These are phyloP conservation scores for Dinomys branickii DNA, from an alignment of 2,113 vertebrate genomes.

Conservation along the genomic window DNA sequence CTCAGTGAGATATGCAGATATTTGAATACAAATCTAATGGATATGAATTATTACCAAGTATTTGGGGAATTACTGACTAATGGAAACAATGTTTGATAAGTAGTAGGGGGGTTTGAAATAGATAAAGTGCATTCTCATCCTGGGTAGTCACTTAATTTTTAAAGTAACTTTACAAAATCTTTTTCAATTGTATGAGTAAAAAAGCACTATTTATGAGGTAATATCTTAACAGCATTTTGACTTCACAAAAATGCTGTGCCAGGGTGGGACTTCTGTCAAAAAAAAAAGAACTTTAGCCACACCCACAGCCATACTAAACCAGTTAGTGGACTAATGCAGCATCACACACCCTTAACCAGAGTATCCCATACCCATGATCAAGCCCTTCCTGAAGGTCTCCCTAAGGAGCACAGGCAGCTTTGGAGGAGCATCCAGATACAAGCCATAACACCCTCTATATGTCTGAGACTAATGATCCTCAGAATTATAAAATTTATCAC, in stretches of 20 bases:
- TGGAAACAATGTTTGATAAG: background rate
- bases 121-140: background rate
- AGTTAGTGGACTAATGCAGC: background rate
- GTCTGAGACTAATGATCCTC: background rate
- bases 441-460: background rate
- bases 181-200: background rate
- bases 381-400: too few species aligned
- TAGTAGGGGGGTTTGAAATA: background rate
- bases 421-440: background rate
- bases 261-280: background rate
- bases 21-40: background rate
- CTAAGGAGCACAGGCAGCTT: background rate
- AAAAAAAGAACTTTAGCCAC: background rate
- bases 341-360: background rate
- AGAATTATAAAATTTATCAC: background rate
- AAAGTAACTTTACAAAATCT: background rate
- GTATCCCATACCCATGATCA: background rate
- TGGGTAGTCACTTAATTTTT: background rate
- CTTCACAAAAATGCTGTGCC: background rate
- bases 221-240: background rate
- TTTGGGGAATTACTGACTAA: background rate
- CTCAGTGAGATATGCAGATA: background rate
- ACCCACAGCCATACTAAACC: background rate
- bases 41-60: background rate
- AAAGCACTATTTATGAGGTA: background rate